A percentile compares a stretch with the other conserved stretches of the same genome.
phyloP scores from a whole-genome alignment of 2,888 invertebrate genomes.

The Apamea monoglypha region DNA sequence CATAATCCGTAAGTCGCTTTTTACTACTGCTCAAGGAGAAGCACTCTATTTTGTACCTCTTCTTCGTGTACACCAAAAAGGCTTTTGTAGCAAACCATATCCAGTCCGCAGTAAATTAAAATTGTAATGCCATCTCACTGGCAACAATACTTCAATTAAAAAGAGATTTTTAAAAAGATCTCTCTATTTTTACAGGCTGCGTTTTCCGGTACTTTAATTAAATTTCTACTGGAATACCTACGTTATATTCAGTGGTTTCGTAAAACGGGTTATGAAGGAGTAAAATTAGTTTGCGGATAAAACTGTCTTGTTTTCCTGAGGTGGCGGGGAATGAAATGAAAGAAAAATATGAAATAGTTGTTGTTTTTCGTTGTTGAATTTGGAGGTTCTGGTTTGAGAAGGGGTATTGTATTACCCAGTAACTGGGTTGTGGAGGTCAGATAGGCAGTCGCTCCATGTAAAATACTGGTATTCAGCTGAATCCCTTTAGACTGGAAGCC shows the following conservation, averaged over 20 bases:
- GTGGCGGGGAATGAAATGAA: constrained; percentile 14
- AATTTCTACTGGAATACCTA: constrained; percentile 46
- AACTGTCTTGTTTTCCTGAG: constrained; percentile 3
- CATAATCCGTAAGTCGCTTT: background rate
- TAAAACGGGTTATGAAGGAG: constrained; percentile 46
- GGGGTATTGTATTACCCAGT: too few species aligned
- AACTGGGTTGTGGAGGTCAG: too few species aligned
- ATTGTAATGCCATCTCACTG: constrained; percentile 16
- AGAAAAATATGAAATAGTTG: constrained; percentile 19
- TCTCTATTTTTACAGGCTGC: constrained; percentile 48
- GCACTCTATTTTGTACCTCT: background rate
- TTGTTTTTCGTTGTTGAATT: background rate
- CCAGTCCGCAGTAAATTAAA: constrained; percentile 31
- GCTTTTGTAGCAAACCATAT: background rate
- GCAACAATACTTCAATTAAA: constrained; percentile 44
- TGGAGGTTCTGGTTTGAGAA: too few species aligned
- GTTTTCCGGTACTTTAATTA: constrained; percentile 52
- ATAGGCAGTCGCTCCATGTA: too few species aligned
- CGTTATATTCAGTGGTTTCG: constrained; percentile 30
- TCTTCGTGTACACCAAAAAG: background rate
- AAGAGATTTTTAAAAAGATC: constrained; percentile 34
- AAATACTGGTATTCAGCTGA: too few species aligned
- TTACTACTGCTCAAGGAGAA: background rate
- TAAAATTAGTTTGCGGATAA: constrained; percentile 27
- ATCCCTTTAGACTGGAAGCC: too few species aligned